A percentile compares a stretch with the other conserved stretches of the same genome.
Conservation (phyloP, 2,113 vertebrate species). For the Protomyctophum bolini region DNA sequence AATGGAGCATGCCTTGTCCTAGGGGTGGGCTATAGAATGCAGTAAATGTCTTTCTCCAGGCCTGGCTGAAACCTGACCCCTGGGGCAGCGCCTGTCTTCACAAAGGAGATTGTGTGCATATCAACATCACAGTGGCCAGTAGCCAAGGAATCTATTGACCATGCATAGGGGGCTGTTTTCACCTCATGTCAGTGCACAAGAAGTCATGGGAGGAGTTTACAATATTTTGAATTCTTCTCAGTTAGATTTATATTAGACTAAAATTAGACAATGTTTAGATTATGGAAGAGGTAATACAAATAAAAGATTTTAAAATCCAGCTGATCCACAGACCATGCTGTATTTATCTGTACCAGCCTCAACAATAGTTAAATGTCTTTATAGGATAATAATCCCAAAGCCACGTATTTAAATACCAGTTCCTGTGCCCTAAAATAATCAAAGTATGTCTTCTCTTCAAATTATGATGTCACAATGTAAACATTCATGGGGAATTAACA, state of each 20-base stretch:
- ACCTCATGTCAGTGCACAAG: slow-evolving; percentile 38
- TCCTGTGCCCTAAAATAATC: no score
- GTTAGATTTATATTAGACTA: slow-evolving; percentile 10
- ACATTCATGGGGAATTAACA: no score
- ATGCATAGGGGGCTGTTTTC: slow-evolving; percentile 60
- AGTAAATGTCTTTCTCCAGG: slow-evolving; percentile 73
- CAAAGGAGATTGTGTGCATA: slow-evolving; percentile 82
- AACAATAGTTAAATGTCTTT: no score
- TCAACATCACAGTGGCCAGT: slow-evolving; percentile 76
- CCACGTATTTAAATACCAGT: no score
- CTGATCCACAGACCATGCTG: no score
- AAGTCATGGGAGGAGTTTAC: slow-evolving; percentile 24
- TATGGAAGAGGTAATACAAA: no score
- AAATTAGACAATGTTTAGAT: no score
- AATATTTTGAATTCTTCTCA: slow-evolving; percentile 41
- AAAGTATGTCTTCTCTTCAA: no score
- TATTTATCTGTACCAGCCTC: no score
- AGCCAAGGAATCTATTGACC: slow-evolving; percentile 68
- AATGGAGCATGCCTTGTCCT: slow-evolving; percentile 74
- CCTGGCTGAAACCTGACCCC: slow-evolving; percentile 80
- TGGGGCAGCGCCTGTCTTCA: slow-evolving; percentile 77
- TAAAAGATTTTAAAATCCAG: no score
- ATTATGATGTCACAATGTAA: no score
- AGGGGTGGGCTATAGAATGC: slow-evolving; percentile 72
- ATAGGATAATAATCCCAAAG: no score